These are phyloP conservation scores for Lutjanus erythropterus DNA, from an alignment of 2,113 vertebrate species.

Conservation along the genomic window DNA sequence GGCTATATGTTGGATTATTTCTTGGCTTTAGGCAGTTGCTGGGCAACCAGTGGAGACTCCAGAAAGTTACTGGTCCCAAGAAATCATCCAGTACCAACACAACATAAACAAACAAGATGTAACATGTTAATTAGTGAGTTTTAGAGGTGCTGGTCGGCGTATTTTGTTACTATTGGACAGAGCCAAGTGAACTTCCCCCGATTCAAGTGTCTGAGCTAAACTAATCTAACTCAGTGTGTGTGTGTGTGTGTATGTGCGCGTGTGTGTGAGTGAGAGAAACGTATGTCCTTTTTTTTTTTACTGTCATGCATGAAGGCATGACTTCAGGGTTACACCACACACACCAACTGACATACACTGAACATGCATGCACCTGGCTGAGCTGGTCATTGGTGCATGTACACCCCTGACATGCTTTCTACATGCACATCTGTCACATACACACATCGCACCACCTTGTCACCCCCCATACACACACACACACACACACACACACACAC, in stretches of 20 bases:
- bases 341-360: constrained; percentile 29
- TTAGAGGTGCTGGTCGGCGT: neutral
- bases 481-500: too few species aligned
- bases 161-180: neutral
- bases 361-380: constrained; percentile 66
- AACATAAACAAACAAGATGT: neutral
- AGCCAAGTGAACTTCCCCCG: neutral
- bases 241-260: neutral
- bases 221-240: constrained; percentile 1
- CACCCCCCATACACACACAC: neutral
- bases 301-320: constrained; percentile 50
- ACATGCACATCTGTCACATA: constrained; percentile 73
- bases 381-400: constrained; percentile 68
- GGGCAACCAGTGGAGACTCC: neutral
- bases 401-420: constrained; percentile 58
- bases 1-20: neutral
- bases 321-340: constrained; percentile 38
- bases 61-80: constrained; percentile 1
- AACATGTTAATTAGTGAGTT: neutral
- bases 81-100: neutral
- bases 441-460: constrained; percentile 44
- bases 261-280: neutral
- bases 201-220: neutral
- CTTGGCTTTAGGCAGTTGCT: neutral
- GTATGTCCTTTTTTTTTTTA: constrained; percentile 9